These are phyloP conservation scores for Graptemys geographica DNA, from an alignment of 2,797 vertebrate genomes.

Conservation along the genomic window DNA sequence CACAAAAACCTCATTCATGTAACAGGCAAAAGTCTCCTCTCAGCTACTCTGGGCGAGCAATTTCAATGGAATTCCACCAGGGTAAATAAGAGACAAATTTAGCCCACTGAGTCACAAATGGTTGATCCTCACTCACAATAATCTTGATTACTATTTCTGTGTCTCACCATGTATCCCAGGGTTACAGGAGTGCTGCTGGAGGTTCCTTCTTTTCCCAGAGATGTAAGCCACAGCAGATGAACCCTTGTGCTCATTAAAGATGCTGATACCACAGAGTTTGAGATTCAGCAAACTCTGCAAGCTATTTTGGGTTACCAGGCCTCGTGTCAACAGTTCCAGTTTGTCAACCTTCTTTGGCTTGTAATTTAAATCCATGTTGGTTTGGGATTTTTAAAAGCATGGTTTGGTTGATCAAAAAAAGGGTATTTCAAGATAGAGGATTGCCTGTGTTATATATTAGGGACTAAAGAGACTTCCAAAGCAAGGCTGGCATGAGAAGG, in stretches of 20 bases:
- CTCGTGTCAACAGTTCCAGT: background rate
- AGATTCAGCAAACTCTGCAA: background rate
- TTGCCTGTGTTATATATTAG: constrained; percentile 2
- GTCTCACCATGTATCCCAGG: background rate
- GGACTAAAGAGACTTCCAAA: constrained; percentile 41
- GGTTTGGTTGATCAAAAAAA: constrained; percentile 50
- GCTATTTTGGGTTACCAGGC: background rate
- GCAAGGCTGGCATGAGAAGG: background rate
- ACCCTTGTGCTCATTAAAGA: background rate
- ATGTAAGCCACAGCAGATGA: background rate
- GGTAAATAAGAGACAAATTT: background rate
- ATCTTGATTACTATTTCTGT: background rate
- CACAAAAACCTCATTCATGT: constrained; percentile 21
- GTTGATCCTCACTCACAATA: background rate
- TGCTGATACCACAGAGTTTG: background rate
- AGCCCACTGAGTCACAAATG: background rate
- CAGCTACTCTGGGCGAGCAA: background rate
- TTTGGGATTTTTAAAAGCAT: background rate
- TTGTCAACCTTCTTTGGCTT: background rate
- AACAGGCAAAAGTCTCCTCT: background rate
- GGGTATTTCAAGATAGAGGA: background rate
- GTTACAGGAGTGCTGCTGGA: background rate
- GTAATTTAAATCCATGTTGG: constrained; percentile 15
- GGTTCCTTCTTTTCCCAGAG: background rate
- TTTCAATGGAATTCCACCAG: background rate